Evolutionary conservation across 2,797 vertebrate species (phyloP).

Genomic region (Chrysolophus pictus): DNA sequence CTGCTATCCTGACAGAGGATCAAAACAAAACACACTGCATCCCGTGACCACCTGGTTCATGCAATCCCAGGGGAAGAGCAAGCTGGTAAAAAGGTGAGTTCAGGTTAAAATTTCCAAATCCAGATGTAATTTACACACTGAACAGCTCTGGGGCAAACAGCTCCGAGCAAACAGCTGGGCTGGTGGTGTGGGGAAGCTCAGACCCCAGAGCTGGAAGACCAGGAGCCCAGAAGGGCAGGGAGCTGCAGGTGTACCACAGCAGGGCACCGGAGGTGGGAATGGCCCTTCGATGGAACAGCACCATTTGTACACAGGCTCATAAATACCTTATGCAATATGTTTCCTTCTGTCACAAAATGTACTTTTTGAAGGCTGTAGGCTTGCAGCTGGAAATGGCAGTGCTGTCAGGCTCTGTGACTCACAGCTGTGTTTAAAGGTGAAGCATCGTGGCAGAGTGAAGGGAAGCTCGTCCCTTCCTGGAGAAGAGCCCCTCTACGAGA

Average conservation of each 20-base stretch:
- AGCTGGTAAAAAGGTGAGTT: not conserved
- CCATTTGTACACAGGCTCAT: not conserved
- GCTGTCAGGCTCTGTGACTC: not conserved
- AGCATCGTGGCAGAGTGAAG: not conserved
- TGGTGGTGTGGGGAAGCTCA: not conserved
- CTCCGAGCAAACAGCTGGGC: accelerated
- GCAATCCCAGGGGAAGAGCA: not conserved
- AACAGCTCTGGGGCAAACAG: not conserved
- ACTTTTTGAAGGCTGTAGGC: not conserved
- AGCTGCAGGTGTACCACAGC: not conserved
- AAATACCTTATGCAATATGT: too few relatives aligned
- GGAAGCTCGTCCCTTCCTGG: not conserved
- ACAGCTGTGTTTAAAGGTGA: not conserved
- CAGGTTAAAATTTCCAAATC: not conserved
- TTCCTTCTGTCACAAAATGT: not conserved
- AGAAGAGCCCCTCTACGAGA: not conserved
- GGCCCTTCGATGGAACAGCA: not conserved
- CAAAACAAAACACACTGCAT: not conserved
- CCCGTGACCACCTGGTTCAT: accelerated
- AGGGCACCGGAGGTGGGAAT: not conserved
- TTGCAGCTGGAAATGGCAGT: not conserved
- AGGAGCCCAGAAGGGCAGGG: not conserved
- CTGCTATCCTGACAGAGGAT: not conserved
- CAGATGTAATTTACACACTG: not conserved
- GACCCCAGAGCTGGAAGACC: not conserved